phyloP scores from a whole-genome alignment of 2,888 invertebrate species.

The Thymelicus sylvestris region DNA sequence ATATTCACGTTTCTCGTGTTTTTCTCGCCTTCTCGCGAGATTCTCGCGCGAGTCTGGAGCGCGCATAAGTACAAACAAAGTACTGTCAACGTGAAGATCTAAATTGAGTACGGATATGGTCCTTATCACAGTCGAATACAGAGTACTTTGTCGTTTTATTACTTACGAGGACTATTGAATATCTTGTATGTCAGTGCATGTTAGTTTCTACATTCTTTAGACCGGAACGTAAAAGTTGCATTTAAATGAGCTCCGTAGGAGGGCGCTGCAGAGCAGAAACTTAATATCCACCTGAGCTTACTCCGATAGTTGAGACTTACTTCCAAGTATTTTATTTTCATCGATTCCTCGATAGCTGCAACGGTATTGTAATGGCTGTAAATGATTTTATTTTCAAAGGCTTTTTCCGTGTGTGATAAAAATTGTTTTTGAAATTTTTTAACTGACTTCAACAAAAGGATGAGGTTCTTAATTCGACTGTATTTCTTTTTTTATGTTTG shows the following conservation, averaged over 20 bases:
- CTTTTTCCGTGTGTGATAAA: neutral
- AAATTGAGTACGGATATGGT: too few species aligned
- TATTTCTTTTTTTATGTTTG: too few species aligned
- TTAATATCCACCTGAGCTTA: constrained; percentile 47
- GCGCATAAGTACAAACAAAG: too few species aligned
- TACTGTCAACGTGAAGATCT: too few species aligned
- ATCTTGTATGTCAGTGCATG: constrained; percentile 17
- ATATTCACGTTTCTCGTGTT: too few species aligned
- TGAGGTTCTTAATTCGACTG: too few species aligned
- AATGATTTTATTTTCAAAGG: neutral
- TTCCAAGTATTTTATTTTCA: constrained; percentile 9
- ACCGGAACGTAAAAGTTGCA: constrained; percentile 46
- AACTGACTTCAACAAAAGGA: too few species aligned
- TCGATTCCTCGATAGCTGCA: neutral
- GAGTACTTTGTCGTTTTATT: too few species aligned
- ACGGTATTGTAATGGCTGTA: neutral
- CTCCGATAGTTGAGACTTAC: constrained; percentile 3
- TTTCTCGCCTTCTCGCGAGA: too few species aligned
- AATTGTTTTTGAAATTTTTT: too few species aligned
- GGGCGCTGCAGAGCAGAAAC: constrained; percentile 50
- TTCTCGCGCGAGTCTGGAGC: too few species aligned
- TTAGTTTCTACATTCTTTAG: neutral
- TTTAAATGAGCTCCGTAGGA: constrained; percentile 58
- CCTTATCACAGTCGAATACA: too few species aligned
- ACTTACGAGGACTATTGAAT: constrained; percentile 1